Percentiles rank a stretch among this genome's conserved stretches.
These are phyloP conservation scores for Caenorhabditis auriculariae DNA, from an alignment of 2,888 invertebrate genomes.

Conservation along the genomic window DNA sequence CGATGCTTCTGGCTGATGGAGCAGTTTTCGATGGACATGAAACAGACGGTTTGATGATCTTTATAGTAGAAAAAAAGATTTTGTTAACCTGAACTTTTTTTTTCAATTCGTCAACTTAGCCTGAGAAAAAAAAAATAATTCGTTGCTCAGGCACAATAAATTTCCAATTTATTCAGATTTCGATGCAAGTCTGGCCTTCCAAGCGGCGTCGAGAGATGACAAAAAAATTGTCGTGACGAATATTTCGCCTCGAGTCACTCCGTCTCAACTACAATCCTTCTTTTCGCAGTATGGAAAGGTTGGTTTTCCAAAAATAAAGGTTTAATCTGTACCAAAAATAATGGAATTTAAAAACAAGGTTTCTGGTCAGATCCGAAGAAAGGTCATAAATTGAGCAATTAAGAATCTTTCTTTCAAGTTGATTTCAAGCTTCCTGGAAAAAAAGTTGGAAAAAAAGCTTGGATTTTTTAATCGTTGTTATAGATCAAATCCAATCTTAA, in stretches of 20 bases:
- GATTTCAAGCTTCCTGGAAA: too few relatives aligned
- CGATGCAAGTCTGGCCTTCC: constrained; percentile 45
- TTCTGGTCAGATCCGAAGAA: too few relatives aligned
- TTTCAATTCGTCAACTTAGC: neutral
- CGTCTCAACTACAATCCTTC: constrained; percentile 60
- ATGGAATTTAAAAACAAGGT: too few relatives aligned
- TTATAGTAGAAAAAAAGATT: neutral
- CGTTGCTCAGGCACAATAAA: too few relatives aligned
- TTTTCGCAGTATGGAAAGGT: constrained; percentile 63
- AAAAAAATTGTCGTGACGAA: constrained; percentile 57
- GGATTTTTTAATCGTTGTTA: too few relatives aligned
- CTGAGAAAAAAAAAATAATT: neutral
- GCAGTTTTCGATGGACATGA: constrained; percentile 37
- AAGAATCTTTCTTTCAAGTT: too few relatives aligned
- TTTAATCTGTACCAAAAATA: too few relatives aligned
- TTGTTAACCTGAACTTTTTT: too few relatives aligned
- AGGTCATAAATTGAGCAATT: too few relatives aligned
- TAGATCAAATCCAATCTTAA: too few relatives aligned
- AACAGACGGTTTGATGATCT: constrained; percentile 46
- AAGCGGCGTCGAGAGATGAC: constrained; percentile 38
- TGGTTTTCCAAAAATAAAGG: neutral
- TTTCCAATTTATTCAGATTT: constrained; percentile 46
- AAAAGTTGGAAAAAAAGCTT: too few relatives aligned
- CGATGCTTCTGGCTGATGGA: constrained; percentile 61
- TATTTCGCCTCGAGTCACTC: constrained; percentile 57